Conservation (phyloP, 2,797 vertebrate genomes). For the Tenualosa thibaudeaui region DNA sequence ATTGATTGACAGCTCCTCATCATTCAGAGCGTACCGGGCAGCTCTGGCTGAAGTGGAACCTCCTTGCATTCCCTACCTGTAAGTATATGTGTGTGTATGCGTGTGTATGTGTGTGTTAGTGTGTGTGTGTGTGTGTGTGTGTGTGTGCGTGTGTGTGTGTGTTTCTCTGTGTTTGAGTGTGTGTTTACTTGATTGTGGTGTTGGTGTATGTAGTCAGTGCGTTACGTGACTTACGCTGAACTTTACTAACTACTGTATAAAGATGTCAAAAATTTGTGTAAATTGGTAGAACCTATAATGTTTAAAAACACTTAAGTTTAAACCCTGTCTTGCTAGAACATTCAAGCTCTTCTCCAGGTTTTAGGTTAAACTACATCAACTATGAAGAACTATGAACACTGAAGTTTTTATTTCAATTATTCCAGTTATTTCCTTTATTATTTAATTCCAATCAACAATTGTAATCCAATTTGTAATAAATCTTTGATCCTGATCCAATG, state of each 20-base stretch:
- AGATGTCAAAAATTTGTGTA: too few relatives aligned
- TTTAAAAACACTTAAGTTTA: too few relatives aligned
- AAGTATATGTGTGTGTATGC: conserved; percentile 63
- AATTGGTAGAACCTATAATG: too few relatives aligned
- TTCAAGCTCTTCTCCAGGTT: not conserved
- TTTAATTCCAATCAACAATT: too few relatives aligned
- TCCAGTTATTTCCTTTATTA: too few relatives aligned
- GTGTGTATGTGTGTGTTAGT: not conserved
- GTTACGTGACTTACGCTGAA: too few relatives aligned
- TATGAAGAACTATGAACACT: not conserved
- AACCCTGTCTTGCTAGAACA: not conserved
- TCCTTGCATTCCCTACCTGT: conserved; percentile 97
- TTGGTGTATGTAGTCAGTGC: not conserved
- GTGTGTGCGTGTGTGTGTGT: not conserved
- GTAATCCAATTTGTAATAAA: too few relatives aligned
- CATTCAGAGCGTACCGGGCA: conserved; percentile 94
- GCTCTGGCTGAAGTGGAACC: conserved; percentile 95
- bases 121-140: not conserved
- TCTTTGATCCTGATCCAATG: too few relatives aligned
- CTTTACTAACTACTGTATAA: too few relatives aligned
- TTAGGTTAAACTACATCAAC: not conserved
- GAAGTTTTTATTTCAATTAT: too few relatives aligned
- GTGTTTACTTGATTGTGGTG: too few relatives aligned
- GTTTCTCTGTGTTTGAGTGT: not conserved
- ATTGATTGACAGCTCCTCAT: conserved; percentile 97